These are phyloP conservation scores for Pangasianodon gigas DNA, from an alignment of 2,113 vertebrate species.

Conservation along the genomic window DNA sequence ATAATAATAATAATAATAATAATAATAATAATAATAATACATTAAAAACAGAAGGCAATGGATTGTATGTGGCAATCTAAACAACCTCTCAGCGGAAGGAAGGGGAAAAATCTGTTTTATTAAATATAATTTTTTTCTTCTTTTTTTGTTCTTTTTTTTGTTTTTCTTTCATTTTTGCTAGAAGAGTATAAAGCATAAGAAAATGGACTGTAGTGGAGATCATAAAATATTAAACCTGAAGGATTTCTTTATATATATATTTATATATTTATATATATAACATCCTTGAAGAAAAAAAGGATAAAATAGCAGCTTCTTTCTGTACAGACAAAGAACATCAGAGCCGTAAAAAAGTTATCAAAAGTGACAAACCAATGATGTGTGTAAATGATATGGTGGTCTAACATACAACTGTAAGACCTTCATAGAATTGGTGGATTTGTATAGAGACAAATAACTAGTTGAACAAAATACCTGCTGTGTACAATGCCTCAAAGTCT, in stretches of 20 bases:
- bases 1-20: conserved; percentile 67
- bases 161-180: conserved; percentile 61
- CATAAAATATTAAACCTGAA: conserved; percentile 89
- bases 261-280: conserved; percentile 62
- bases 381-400: conserved; percentile 85
- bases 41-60: conserved; percentile 84
- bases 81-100: conserved; percentile 73
- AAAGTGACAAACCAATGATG: conserved; percentile 92
- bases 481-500: conserved; percentile 62
- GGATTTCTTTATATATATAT: conserved; percentile 68
- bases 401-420: conserved; percentile 92
- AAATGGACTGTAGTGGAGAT: conserved; percentile 80
- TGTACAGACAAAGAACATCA: conserved; percentile 97
- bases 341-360: conserved; percentile 96
- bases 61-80: conserved; percentile 83
- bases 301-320: conserved; percentile 99
- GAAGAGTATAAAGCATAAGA: conserved; percentile 85
- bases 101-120: conserved; percentile 52
- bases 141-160: conserved; percentile 42
- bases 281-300: conserved; percentile 89
- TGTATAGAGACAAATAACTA: conserved; percentile 77
- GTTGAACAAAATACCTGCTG: conserved; percentile 74
- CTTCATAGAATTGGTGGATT: conserved; percentile 71
- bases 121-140: conserved; percentile 54
- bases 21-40: conserved; percentile 63